Evolutionary conservation across 2,113 vertebrate genomes (phyloP).

Genomic region (Amblyornis subalaris): DNA sequence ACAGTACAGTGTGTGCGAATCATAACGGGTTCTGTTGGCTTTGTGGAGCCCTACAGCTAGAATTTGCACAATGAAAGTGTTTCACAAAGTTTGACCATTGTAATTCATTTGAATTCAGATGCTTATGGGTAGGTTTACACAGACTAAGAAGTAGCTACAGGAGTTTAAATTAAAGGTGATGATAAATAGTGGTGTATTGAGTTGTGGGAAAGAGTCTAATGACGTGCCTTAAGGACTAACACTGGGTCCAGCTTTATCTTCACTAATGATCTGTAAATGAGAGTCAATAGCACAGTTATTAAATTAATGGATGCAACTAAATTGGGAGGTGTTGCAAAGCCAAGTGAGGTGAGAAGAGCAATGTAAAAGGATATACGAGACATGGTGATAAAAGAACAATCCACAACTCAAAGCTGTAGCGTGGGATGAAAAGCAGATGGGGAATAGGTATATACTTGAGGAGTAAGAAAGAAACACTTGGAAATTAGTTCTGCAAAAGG

Average conservation of each 20-base stretch:
- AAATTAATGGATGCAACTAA: conserved; percentile 40
- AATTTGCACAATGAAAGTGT: neutral
- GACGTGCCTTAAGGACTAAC: neutral
- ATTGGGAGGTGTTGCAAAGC: conserved; percentile 30
- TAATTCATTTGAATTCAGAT: neutral
- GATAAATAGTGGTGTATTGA: conserved; percentile 6
- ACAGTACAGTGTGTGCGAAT: neutral
- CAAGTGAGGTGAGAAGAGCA: neutral
- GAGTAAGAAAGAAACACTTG: neutral
- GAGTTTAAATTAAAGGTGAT: conserved; percentile 49
- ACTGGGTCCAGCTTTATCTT: neutral
- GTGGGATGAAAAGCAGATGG: neutral
- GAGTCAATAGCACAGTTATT: conserved; percentile 47
- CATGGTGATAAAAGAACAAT: neutral
- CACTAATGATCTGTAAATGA: conserved; percentile 41
- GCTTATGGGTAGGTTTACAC: neutral
- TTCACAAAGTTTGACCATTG: neutral
- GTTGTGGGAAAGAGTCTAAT: conserved; percentile 5
- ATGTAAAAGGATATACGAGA: neutral
- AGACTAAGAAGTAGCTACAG: neutral
- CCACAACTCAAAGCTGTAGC: neutral
- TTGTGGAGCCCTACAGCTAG: neutral
- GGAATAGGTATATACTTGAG: neutral
- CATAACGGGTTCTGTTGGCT: neutral
- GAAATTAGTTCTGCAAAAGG: neutral